A percentile compares a stretch with the other conserved stretches of the same genome.
Evolutionary conservation across 2,888 invertebrate genomes (phyloP).

Genomic region (Apocheima hispidaria): DNA sequence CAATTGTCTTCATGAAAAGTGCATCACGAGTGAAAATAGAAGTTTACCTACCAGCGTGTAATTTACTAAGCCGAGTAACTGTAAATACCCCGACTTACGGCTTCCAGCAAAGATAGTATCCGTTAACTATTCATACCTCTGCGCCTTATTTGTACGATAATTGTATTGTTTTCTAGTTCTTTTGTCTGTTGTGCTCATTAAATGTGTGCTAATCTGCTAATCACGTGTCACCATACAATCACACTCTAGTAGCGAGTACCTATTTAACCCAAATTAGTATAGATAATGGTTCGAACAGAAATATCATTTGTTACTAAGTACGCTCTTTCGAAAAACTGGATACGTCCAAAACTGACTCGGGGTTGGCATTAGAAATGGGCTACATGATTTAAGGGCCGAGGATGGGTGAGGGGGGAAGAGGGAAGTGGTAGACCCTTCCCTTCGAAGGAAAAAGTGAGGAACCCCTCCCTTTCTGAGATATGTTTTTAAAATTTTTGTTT

Average conservation of each 20-base stretch:
- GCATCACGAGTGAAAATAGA: too few relatives aligned
- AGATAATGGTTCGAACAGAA: not conserved
- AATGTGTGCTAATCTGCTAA: slow-evolving; percentile 12
- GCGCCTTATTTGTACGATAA: not conserved
- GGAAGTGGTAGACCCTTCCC: too few relatives aligned
- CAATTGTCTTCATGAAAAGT: not conserved
- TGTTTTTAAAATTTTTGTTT: too few relatives aligned
- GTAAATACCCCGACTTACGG: not conserved
- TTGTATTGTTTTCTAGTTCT: not conserved
- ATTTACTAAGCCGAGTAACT: not conserved
- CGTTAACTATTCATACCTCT: not conserved
- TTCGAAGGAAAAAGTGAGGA: too few relatives aligned
- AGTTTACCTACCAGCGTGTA: not conserved
- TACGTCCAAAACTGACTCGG: too few relatives aligned
- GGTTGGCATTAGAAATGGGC: too few relatives aligned
- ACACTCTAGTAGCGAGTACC: not conserved
- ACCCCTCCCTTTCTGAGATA: too few relatives aligned
- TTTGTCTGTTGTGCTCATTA: slow-evolving; percentile 6
- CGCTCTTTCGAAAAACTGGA: too few relatives aligned
- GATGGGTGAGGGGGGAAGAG: too few relatives aligned
- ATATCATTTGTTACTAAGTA: too few relatives aligned
- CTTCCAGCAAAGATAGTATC: not conserved
- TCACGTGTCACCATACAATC: too few relatives aligned
- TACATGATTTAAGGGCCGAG: too few relatives aligned
- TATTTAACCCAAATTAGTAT: slow-evolving; percentile 1